Percentiles rank a stretch among this genome's conserved stretches.
Evolutionary conservation across 2,888 invertebrate genomes (phyloP).

Genomic region (Ceriagrion tenellum): DNA sequence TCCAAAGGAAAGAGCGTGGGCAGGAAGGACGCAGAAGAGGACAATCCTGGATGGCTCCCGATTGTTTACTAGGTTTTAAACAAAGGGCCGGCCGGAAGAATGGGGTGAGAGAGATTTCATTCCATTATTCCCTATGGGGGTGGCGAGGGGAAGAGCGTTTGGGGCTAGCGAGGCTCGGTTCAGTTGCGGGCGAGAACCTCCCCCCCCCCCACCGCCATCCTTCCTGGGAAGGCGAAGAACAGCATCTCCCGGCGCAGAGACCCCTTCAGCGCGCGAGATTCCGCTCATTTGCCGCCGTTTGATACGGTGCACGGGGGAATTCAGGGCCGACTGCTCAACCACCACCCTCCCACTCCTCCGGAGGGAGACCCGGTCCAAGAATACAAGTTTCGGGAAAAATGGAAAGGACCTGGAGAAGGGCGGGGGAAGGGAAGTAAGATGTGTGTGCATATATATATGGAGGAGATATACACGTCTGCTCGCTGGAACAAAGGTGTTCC

Average conservation of each 20-base stretch:
- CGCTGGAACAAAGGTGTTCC: slow-evolving; percentile 60
- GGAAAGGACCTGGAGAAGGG: slow-evolving; percentile 3
- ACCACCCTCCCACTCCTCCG: background rate
- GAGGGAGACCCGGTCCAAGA: slow-evolving; percentile 23
- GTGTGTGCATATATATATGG: background rate
- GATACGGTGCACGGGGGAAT: slow-evolving; percentile 54
- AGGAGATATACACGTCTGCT: slow-evolving; percentile 20
- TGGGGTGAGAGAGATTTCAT: background rate
- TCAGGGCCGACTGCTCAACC: background rate
- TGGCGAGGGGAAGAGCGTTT: background rate
- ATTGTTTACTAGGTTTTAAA: slow-evolving; percentile 47
- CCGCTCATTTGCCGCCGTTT: slow-evolving; percentile 33
- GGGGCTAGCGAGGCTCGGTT: background rate
- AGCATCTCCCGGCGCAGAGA: background rate
- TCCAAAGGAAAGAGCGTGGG: background rate
- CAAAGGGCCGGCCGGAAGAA: slow-evolving; percentile 33
- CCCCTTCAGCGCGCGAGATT: background rate
- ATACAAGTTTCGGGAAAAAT: slow-evolving; percentile 60
- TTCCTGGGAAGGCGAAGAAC: slow-evolving; percentile 21
- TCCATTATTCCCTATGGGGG: background rate
- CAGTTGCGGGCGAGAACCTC: background rate
- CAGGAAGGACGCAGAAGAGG: background rate
- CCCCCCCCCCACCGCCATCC: background rate
- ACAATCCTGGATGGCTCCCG: slow-evolving; percentile 47
- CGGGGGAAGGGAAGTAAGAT: background rate